Evolutionary conservation across 2,888 invertebrate species (phyloP), one percentile per base, ranked within the genome.

Genomic region (Vesta saturnalis): DNA sequence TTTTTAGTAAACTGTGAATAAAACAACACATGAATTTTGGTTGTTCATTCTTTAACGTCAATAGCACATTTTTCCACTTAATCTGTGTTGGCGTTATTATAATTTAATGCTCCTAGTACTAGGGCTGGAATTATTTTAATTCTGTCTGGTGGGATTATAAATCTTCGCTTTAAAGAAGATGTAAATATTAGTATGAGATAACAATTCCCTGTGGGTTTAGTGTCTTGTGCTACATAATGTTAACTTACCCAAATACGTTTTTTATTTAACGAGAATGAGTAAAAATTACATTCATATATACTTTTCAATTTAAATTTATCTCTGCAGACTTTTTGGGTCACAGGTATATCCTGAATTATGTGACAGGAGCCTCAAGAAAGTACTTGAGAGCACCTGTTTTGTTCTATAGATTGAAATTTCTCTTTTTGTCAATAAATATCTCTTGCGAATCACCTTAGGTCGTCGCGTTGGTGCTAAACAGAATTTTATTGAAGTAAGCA

Each of bases 401-500:
- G 60, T 67, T 54, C 54, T 67, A 62, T 54, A 52, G 58, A 67
- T 67, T 58, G 56, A 49, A 58, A 52, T 22, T 21, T 35, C 62
- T 23, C 58, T 52, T 52, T 49, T 59, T 30, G 39, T 30, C 63
- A 43, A 67, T 63, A 68, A 68, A 68, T 61, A 60, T 66, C 23
- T 30, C 43, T 46, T 22, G 43, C n/a, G 64, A 60, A 68, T 63
- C 55, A 47, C 63, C 60, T 64, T 30, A 15, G 22, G 22, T 54
- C 47, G 63, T 30, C 18, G 49, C 49, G 22, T 61, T 18, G 23
- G 52, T 59, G 47, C 46, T 63, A 56, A 56, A 56, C 60, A 64
- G 55, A 68, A 55, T 68, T 67, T 68, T 68, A 68, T 68, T 68
- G 59, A 64, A 63, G 60, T 66, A 66, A 63, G 62, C 62, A 67